Percentiles rank a stretch among this genome's conserved stretches.
phyloP scores from a whole-genome alignment of 2,797 vertebrate species.

The Pogonophryne albipinna region DNA sequence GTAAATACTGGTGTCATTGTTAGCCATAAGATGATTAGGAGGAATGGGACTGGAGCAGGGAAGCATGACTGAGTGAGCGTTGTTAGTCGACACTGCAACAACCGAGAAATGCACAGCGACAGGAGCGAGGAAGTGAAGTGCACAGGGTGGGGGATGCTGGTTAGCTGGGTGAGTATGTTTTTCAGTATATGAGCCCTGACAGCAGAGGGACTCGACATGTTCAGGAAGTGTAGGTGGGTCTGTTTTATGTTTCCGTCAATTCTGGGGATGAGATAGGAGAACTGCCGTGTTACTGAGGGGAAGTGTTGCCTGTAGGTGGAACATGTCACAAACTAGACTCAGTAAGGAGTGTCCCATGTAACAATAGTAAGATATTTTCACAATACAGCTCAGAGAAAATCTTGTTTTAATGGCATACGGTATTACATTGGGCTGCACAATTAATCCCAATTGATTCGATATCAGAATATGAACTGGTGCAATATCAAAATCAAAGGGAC shows the following conservation, averaged over 20 bases:
- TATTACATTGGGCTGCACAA: no score
- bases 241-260: not conserved
- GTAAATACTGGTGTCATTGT: conserved; percentile 69
- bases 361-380: no score
- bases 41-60: conserved; percentile 60
- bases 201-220: conserved; percentile 18
- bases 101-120: conserved; percentile 40
- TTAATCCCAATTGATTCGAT: no score
- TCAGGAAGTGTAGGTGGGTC: conserved; percentile 20
- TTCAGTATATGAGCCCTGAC: conserved; percentile 34
- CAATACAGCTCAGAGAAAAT: no score
- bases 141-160: conserved; percentile 5
- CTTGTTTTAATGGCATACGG: no score
- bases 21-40: conserved; percentile 77
- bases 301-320: conserved; percentile 23
- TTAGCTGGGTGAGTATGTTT: conserved; percentile 15
- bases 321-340: conserved; percentile 22
- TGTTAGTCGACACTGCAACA: conserved; percentile 51
- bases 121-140: conserved; percentile 15
- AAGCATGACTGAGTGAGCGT: conserved; percentile 63
- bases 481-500: no score
- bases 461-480: no score
- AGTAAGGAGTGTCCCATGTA: not conserved
- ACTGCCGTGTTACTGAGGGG: not conserved
- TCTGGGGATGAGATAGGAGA: not conserved